Conservation (phyloP, 2,797 vertebrate genomes). For the Cyprinella venusta region DNA sequence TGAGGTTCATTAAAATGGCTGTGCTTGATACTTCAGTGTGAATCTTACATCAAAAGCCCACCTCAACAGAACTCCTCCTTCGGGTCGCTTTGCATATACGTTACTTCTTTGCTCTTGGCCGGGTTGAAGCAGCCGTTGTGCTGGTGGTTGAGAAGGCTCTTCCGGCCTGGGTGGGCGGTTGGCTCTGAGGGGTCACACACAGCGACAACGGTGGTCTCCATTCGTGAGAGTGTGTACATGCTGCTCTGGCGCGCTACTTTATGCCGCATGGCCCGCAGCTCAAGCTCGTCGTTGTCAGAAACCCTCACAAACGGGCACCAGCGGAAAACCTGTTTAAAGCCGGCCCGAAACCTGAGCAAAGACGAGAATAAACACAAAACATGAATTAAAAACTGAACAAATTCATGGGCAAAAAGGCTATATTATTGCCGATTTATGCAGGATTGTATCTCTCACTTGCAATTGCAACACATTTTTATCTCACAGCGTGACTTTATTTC, state of each 20-base stretch:
- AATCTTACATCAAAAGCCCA: slow-evolving; percentile 21
- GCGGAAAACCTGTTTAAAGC: slow-evolving; percentile 92
- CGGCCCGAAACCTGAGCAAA: slow-evolving; percentile 86
- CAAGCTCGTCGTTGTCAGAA: slow-evolving; percentile 90
- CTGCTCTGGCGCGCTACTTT: slow-evolving; percentile 89
- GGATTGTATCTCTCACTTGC: neutral
- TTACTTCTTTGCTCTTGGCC: slow-evolving; percentile 49
- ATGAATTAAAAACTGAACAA: neutral
- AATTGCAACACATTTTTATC: neutral
- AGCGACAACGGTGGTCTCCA: slow-evolving; percentile 85
- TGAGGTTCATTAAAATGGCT: neutral
- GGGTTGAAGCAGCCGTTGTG: slow-evolving; percentile 65
- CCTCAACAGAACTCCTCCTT: slow-evolving; percentile 75
- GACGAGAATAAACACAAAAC: neutral
- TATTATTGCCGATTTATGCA: neutral
- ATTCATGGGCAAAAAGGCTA: neutral
- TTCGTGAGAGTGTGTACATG: slow-evolving; percentile 88
- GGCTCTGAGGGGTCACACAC: slow-evolving; percentile 77
- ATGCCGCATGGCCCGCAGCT: slow-evolving; percentile 86
- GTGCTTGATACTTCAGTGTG: slow-evolving; percentile 25
- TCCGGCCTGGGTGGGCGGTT: slow-evolving; percentile 59
- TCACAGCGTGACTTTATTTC: neutral
- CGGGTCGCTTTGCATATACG: slow-evolving; percentile 55
- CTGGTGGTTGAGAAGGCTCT: slow-evolving; percentile 72
- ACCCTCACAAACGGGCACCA: slow-evolving; percentile 96